phyloP scores from a whole-genome alignment of 2,797 vertebrate genomes.

The Rallus crepitans region DNA sequence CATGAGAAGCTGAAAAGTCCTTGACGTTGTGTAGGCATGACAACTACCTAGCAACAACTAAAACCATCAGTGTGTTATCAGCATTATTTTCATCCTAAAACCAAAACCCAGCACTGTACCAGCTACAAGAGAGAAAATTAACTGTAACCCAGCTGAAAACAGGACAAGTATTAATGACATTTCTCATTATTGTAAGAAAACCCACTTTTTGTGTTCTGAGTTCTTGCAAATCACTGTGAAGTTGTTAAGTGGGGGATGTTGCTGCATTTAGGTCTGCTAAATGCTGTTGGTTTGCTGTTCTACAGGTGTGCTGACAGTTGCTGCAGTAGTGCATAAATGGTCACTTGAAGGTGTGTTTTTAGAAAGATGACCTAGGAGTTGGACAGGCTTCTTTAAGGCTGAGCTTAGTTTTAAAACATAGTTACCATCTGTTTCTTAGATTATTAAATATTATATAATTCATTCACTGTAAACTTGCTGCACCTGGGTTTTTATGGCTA shows the following conservation, averaged over 20 bases:
- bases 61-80: too few relatives aligned
- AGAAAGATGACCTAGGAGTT: background rate
- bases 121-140: too few relatives aligned
- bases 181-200: background rate
- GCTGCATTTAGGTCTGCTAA: background rate
- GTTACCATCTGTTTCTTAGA: background rate
- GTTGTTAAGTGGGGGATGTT: background rate
- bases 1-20: too few relatives aligned
- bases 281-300: background rate
- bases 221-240: background rate
- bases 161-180: background rate
- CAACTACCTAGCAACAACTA: too few relatives aligned
- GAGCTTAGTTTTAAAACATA: background rate
- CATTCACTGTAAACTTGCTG: background rate
- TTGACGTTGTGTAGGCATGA: too few relatives aligned
- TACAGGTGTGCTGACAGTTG: background rate
- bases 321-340: background rate
- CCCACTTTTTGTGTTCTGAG: background rate
- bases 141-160: too few relatives aligned
- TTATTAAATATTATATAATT: background rate
- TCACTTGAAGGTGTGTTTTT: background rate
- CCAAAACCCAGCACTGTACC: too few relatives aligned
- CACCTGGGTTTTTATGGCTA: fast-evolving
- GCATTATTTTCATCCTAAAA: too few relatives aligned
- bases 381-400: background rate